These are phyloP conservation scores for Xanthostigma xanthostigma DNA, from an alignment of 2,888 invertebrate genomes.

Conservation along the genomic window DNA sequence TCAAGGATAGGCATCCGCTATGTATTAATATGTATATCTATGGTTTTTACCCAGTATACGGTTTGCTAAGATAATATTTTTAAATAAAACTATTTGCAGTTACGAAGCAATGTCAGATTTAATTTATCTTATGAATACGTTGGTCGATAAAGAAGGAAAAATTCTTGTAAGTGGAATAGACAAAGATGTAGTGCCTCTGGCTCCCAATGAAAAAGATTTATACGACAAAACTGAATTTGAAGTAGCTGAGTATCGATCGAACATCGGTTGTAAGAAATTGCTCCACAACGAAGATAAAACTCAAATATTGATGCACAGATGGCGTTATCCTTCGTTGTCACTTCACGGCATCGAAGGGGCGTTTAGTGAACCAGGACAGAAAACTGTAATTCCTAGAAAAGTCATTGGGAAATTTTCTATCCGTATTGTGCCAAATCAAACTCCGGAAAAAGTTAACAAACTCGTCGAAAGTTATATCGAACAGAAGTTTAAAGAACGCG, in stretches of 20 bases:
- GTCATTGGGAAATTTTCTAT: conserved; percentile 96
- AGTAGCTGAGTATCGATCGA: conserved; percentile 55
- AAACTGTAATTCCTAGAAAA: conserved; percentile 88
- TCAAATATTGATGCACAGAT: conserved; percentile 81
- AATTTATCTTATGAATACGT: conserved; percentile 64
- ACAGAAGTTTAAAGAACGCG: conserved; percentile 60
- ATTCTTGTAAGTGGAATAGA: conserved; percentile 73
- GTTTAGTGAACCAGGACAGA: conserved; percentile 82
- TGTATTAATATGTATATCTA: too few relatives aligned
- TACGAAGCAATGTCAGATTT: conserved; percentile 86
- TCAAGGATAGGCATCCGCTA: too few relatives aligned
- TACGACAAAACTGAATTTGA: conserved; percentile 81
- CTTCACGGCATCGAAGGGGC: conserved; percentile 94
- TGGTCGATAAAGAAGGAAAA: conserved; percentile 76
- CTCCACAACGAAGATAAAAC: conserved; percentile 67
- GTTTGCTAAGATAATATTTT: too few relatives aligned
- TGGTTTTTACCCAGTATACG: too few relatives aligned
- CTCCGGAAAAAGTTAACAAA: conserved; percentile 66
- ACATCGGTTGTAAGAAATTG: conserved; percentile 52
- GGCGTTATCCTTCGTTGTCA: conserved; percentile 88
- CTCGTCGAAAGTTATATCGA: conserved; percentile 65
- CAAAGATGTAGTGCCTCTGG: conserved; percentile 62
- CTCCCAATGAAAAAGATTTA: conserved; percentile 49
- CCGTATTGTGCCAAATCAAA: conserved; percentile 89
- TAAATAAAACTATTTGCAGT: conserved; percentile 28